These are phyloP conservation scores for Drosophila sordidapex DNA, from an alignment of 2,888 invertebrate genomes.

Conservation along the genomic window DNA sequence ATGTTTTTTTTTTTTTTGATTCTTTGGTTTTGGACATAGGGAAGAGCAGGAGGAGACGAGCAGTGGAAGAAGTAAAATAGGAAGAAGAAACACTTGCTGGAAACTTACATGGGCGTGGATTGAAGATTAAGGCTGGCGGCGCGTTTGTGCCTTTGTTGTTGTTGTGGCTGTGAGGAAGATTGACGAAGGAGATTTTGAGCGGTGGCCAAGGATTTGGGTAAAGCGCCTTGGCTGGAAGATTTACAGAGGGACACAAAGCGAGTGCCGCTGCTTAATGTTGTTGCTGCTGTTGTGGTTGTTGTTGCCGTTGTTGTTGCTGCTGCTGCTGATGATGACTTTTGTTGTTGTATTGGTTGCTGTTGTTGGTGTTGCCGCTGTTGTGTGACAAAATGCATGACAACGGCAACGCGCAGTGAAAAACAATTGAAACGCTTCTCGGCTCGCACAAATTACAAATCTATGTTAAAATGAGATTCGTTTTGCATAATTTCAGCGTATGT, in stretches of 20 bases:
- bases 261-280: constrained; percentile 30
- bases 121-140: constrained; percentile 64
- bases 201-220: constrained; percentile 69
- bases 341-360: constrained; percentile 36
- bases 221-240: constrained; percentile 71
- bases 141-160: constrained; percentile 63
- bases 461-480: constrained; percentile 50
- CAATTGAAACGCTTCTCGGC: constrained; percentile 15
- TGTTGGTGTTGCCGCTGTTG: constrained; percentile 67
- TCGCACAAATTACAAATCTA: constrained; percentile 44
- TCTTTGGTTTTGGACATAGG: not conserved
- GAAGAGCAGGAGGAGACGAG: constrained; percentile 15
- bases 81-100: not conserved
- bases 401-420: constrained; percentile 46
- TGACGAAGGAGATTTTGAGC: constrained; percentile 65
- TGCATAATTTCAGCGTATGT: constrained; percentile 33
- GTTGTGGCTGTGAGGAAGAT: constrained; percentile 43
- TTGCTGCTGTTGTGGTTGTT: constrained; percentile 35
- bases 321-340: constrained; percentile 57
- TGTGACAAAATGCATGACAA: constrained; percentile 79
- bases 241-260: constrained; percentile 65
- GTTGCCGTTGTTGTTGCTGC: constrained; percentile 57
- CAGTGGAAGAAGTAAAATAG: not conserved
- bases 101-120: constrained; percentile 72
- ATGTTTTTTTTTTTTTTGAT: constrained; percentile 17